A percentile compares a stretch with the other conserved stretches of the same genome.
Evolutionary conservation across 2,888 invertebrate species (phyloP).

Genomic region (Pseudoips prasinana): DNA sequence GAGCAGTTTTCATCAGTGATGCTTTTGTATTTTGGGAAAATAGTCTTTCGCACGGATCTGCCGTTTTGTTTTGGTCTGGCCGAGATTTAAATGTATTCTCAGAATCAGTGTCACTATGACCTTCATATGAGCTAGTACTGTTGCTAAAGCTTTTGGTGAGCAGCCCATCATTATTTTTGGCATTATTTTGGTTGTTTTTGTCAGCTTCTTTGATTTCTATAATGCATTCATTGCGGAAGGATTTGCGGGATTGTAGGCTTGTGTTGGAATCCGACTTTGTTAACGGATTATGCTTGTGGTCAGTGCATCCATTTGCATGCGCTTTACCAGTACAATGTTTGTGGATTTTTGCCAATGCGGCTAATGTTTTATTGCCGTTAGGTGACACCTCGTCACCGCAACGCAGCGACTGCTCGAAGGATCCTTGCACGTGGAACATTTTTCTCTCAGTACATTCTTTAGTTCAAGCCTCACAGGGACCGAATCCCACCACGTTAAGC

Average conservation of each 20-base stretch:
- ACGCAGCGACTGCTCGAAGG: slow-evolving; percentile 83
- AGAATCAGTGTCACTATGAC: slow-evolving; percentile 85
- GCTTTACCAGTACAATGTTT: slow-evolving; percentile 89
- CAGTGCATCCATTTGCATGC: slow-evolving; percentile 87
- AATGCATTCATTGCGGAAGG: slow-evolving; percentile 63
- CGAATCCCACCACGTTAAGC: slow-evolving; percentile 46
- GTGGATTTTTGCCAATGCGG: slow-evolving; percentile 83
- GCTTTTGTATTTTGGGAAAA: slow-evolving; percentile 82
- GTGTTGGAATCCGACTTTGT: slow-evolving; percentile 73
- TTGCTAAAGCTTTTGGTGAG: slow-evolving; percentile 79
- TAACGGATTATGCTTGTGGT: slow-evolving; percentile 70
- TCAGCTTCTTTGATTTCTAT: slow-evolving; percentile 71
- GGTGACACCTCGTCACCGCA: slow-evolving; percentile 74
- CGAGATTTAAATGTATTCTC: slow-evolving; percentile 73
- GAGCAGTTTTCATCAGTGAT: slow-evolving; percentile 82
- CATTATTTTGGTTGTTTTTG: slow-evolving; percentile 46
- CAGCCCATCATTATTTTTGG: slow-evolving; percentile 54
- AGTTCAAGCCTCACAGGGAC: slow-evolving; percentile 49
- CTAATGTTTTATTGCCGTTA: slow-evolving; percentile 73
- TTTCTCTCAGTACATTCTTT: slow-evolving; percentile 42
- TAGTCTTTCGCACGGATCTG: slow-evolving; percentile 75
- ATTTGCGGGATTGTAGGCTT: slow-evolving; percentile 69
- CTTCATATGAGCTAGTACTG: slow-evolving; percentile 85
- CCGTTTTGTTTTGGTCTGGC: slow-evolving; percentile 51
- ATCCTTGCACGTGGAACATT: slow-evolving; percentile 79